Evolutionary conservation across 2,113 vertebrate genomes (phyloP).

Genomic region (Condylura cristata): DNA sequence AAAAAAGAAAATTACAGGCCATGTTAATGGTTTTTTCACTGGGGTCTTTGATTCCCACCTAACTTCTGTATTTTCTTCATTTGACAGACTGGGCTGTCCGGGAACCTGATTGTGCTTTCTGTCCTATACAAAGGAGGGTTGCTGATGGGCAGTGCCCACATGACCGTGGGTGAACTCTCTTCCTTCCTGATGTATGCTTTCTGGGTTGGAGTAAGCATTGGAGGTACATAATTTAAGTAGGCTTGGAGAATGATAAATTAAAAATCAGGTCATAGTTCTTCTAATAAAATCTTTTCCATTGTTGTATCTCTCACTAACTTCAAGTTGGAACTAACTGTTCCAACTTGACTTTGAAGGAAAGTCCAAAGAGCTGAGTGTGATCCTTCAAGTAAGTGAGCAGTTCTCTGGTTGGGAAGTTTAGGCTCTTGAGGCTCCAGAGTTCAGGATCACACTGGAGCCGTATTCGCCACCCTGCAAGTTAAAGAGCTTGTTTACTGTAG

Average conservation of each 20-base stretch:
- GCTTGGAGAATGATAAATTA: neutral
- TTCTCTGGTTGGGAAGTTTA: neutral
- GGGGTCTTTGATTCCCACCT: neutral
- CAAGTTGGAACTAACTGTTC: too few species aligned
- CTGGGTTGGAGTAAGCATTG: constrained; percentile 98
- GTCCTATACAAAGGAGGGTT: constrained; percentile 98
- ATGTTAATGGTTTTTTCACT: fast-evolving
- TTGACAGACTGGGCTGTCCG: constrained; percentile 93
- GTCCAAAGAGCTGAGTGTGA: neutral
- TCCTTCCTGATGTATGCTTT: constrained; percentile 99
- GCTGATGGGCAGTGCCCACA: constrained; percentile 93
- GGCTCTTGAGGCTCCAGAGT: neutral
- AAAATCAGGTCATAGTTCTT: neutral
- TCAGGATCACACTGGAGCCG: neutral
- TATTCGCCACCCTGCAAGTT: neutral
- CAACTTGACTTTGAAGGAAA: neutral
- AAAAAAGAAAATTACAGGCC: neutral
- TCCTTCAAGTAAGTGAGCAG: fast-evolving
- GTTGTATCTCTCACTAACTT: neutral
- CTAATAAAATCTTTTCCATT: neutral
- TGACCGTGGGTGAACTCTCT: constrained; percentile 97
- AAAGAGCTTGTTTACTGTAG: neutral
- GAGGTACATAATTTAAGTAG: constrained; percentile 87
- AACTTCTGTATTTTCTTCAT: neutral
- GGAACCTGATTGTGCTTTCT: constrained; percentile 95